phyloP scores from a whole-genome alignment of 2,797 vertebrate species.

The Crotalus adamanteus region DNA sequence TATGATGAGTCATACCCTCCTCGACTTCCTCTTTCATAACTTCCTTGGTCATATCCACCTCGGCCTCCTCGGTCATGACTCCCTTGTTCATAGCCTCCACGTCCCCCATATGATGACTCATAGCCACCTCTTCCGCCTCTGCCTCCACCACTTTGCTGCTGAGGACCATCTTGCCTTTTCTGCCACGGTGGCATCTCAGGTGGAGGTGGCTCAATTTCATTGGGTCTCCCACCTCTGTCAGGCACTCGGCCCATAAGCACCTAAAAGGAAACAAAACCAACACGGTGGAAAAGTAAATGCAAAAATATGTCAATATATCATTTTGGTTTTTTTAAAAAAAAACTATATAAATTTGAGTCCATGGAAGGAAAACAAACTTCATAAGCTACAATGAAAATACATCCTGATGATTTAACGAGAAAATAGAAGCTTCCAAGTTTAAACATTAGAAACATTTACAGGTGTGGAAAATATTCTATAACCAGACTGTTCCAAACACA shows the following conservation, averaged over 20 bases:
- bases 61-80: slow-evolving; percentile 64
- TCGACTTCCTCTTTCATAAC: slow-evolving; percentile 76
- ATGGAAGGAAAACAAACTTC: background rate
- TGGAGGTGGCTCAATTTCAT: slow-evolving; percentile 94
- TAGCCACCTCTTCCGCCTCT: slow-evolving; percentile 78
- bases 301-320: background rate
- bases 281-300: background rate
- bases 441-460: background rate
- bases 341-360: background rate
- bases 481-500: background rate
- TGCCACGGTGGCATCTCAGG: slow-evolving; percentile 99
- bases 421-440: background rate
- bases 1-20: slow-evolving; percentile 75
- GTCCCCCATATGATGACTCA: slow-evolving; percentile 77
- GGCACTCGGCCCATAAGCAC: slow-evolving; percentile 97
- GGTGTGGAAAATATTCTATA: background rate
- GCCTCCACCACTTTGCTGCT: slow-evolving; percentile 77
- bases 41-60: slow-evolving; percentile 60
- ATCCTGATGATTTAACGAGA: background rate
- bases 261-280: slow-evolving; percentile 65
- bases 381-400: background rate
- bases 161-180: slow-evolving; percentile 88
- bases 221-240: slow-evolving; percentile 93
- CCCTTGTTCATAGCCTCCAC: slow-evolving; percentile 72
- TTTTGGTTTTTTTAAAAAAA: background rate